Percentiles rank a stretch among this genome's conserved stretches.
These are phyloP conservation scores for Pseudoatta argentina DNA, from an alignment of 1,140 invertebrate species.

Conservation along the genomic window DNA sequence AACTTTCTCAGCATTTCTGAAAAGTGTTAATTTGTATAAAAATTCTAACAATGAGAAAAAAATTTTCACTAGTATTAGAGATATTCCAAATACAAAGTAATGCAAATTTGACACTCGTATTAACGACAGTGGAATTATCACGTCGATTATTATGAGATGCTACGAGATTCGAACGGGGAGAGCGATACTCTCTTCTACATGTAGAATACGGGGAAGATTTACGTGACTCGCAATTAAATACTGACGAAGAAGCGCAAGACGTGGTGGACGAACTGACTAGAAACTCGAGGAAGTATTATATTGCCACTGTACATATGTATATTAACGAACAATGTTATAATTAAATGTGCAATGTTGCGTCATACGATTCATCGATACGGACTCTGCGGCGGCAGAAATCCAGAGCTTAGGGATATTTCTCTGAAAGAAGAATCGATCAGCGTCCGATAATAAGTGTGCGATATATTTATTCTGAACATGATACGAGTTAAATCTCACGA, in stretches of 20 bases:
- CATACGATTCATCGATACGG: background rate
- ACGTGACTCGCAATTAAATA: background rate
- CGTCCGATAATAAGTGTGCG: conserved; percentile 30
- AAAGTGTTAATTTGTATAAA: no score
- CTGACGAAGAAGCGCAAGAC: background rate
- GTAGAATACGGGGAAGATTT: background rate
- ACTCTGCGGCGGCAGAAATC: background rate
- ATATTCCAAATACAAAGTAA: no score
- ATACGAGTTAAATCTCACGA: background rate
- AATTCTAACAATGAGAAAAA: no score
- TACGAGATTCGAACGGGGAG: background rate
- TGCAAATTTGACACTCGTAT: background rate
- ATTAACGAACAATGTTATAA: conserved; percentile 69
- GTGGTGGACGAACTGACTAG: conserved; percentile 30
- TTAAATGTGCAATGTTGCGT: conserved; percentile 59
- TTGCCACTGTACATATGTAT: conserved; percentile 76
- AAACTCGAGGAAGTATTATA: conserved; percentile 68
- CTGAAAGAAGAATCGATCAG: conserved; percentile 45
- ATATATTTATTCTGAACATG: background rate
- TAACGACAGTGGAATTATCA: background rate
- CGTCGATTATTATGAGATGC: background rate
- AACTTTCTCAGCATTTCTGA: no score
- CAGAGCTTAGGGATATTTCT: background rate
- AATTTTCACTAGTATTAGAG: no score
- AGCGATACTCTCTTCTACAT: background rate